phyloP scores from a whole-genome alignment of 53 echinoderm and acorn worm genomes.

The Astropecten irregularis region DNA sequence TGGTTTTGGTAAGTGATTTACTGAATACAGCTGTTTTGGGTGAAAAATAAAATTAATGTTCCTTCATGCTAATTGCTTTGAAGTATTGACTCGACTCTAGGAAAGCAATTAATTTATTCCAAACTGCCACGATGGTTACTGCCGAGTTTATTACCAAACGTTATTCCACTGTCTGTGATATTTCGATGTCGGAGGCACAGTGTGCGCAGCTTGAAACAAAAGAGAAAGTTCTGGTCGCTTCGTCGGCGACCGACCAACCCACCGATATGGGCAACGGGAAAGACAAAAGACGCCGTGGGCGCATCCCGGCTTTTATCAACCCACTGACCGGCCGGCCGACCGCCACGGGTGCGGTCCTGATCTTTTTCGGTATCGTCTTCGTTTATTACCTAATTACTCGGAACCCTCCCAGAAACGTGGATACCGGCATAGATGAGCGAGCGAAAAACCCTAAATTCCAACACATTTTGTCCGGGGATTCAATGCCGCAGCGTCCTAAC shows the following conservation, averaged over 20 bases:
- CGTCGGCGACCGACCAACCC: constrained; percentile 22
- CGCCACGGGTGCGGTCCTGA: background rate
- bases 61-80: too few species aligned
- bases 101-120: too few species aligned
- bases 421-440: background rate
- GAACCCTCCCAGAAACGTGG: background rate
- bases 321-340: constrained; percentile 52
- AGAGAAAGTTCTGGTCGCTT: constrained; percentile 31
- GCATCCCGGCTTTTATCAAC: constrained; percentile 39
- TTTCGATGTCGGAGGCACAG: background rate
- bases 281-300: constrained; percentile 3
- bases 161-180: background rate
- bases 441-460: constrained; percentile 40
- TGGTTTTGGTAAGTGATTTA: background rate
- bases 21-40: constrained; percentile 13
- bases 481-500: background rate
- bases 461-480: background rate
- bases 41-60: too few species aligned
- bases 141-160: constrained; percentile 37
- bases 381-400: constrained; percentile 5
- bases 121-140: too few species aligned
- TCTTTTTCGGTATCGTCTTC: background rate
- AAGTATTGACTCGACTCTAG: too few species aligned
- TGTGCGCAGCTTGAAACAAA: background rate
- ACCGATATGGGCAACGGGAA: constrained; percentile 44